Base-by-base conservation (phyloP, 2,888 invertebrate genomes). In the Liodrosophila aerea region DNA sequence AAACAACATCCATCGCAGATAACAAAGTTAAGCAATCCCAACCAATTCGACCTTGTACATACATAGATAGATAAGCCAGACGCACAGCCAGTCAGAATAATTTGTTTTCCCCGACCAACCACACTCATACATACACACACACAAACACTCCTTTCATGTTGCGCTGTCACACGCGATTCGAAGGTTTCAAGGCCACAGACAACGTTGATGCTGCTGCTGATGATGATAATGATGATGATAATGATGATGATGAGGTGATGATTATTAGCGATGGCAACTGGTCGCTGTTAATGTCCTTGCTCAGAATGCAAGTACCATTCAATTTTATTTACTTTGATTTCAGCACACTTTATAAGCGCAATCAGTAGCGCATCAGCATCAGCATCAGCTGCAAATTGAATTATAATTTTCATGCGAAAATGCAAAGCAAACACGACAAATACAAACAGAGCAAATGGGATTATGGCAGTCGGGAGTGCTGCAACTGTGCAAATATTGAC, bases 301-400 rank as follows among this genome's bases (percentile, higher is more conserved):
- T 1, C 3, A 12, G 41, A 56, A 56, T 61, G 39, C 61, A 63
- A 70, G 30, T 36, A 37, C 22, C 31, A 60, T 66, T 64, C 46
- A 53, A 34, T 43, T 49, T 7, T 43, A 61, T 73, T 64, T 58
- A 13, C 44, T 41, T 59, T 57, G 46, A 52, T 63, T 64, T 73
- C 5, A 40, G n/a, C 13, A 33, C 12, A 16, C 41, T 15, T 8
- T 46, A 8, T 44, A 12, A 18, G 47, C 7, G 45, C 22, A 22
- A 22, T 22, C 22, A 43, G 30, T 13, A 45, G 8, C 47, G 37
- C 2, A 22, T 22, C 22, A 43, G 30, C 18, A 45, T n/a, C 47
- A 40, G 39, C 49, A 64, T 49, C 60, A 52, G 30, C 41, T 22
- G 61, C 36, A 64, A 64, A 69, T 61, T 54, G 30, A 72, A 64